A percentile compares a stretch with the other conserved stretches of the same genome.
These are phyloP conservation scores for Philonicus albiceps DNA, from an alignment of 2,888 invertebrate species.

Conservation along the genomic window DNA sequence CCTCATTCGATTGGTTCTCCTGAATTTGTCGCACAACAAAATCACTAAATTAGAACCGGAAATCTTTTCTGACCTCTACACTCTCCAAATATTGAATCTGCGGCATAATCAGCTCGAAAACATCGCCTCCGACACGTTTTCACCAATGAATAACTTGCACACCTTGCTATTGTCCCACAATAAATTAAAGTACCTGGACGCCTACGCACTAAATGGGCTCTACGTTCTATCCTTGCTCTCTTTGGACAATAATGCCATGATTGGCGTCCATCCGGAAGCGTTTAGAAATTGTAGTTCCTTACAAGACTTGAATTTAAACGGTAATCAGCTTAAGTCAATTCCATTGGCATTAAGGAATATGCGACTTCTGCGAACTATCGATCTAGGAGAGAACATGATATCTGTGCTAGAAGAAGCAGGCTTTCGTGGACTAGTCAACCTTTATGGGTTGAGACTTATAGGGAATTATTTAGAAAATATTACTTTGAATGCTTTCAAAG, in stretches of 20 bases:
- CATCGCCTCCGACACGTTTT: constrained; percentile 86
- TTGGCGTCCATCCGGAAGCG: constrained; percentile 85
- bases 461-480: constrained; percentile 87
- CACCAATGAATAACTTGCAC: constrained; percentile 91
- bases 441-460: constrained; percentile 87
- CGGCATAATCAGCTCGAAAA: constrained; percentile 84
- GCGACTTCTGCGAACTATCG: constrained; percentile 84
- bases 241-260: constrained; percentile 84
- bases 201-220: constrained; percentile 85
- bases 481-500: constrained; percentile 79
- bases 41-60: constrained; percentile 82
- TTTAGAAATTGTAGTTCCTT: constrained; percentile 90
- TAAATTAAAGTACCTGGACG: constrained; percentile 83
- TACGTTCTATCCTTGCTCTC: constrained; percentile 86
- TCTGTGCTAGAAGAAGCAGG: constrained; percentile 80
- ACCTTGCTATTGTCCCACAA: constrained; percentile 87
- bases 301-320: constrained; percentile 89
- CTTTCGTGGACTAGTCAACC: constrained; percentile 83
- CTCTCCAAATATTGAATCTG: constrained; percentile 83
- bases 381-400: constrained; percentile 91
- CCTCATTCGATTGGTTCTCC: constrained; percentile 83
- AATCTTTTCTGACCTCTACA: constrained; percentile 85
- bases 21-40: constrained; percentile 86
- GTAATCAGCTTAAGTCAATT: constrained; percentile 81
- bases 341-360: constrained; percentile 85